Conservation (phyloP, 1,140 invertebrate genomes). For the Drosophila gunungcola region DNA sequence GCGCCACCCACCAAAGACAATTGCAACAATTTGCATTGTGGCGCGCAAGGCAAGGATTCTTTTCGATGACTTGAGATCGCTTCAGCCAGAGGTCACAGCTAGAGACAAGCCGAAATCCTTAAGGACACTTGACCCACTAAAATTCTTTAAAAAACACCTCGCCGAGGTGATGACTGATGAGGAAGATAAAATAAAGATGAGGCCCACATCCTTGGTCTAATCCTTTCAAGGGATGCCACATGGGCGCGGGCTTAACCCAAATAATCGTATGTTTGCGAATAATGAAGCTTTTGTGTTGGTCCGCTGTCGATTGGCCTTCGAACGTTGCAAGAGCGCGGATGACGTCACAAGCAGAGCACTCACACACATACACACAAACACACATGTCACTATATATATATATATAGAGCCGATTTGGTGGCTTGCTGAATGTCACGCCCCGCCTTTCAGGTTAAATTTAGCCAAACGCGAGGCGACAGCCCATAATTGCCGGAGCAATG, state of each 20-base stretch:
- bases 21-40: slow-evolving; percentile 40
- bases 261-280: slow-evolving; percentile 49
- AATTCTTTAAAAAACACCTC: slow-evolving; percentile 14
- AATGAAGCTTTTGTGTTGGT: slow-evolving; percentile 44
- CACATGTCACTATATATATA: background rate
- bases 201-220: slow-evolving; percentile 40
- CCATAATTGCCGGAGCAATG: slow-evolving; percentile 44
- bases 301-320: slow-evolving; percentile 41
- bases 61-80: slow-evolving; percentile 27
- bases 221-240: slow-evolving; percentile 33
- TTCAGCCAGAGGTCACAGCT: slow-evolving; percentile 13
- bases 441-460: slow-evolving; percentile 43
- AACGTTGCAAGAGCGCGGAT: slow-evolving; percentile 48
- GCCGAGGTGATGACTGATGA: slow-evolving; percentile 25
- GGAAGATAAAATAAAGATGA: slow-evolving; percentile 21
- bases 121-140: slow-evolving; percentile 52
- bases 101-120: slow-evolving; percentile 6
- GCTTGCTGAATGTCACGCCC: slow-evolving; percentile 48
- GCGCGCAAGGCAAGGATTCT: slow-evolving; percentile 10
- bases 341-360: slow-evolving; percentile 34
- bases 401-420: slow-evolving; percentile 21
- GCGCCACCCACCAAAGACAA: slow-evolving; percentile 27
- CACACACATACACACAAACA: slow-evolving; percentile 1
- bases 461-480: slow-evolving; percentile 36
- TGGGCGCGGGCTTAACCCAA: slow-evolving; percentile 43